Conservation (phyloP, 2,113 vertebrate species). For the Calonectris borealis region DNA sequence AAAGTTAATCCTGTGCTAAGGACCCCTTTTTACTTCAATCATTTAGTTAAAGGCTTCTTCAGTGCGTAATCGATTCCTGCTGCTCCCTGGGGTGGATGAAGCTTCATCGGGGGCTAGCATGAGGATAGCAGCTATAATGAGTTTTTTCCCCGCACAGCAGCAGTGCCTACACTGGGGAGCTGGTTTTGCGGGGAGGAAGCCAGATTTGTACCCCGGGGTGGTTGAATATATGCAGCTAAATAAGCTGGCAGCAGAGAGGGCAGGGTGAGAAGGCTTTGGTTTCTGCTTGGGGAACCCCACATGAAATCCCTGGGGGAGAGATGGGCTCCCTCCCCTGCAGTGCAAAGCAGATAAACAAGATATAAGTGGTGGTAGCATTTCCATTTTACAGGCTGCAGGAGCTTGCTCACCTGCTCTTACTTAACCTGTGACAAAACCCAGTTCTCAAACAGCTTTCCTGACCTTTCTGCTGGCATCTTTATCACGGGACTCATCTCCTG, state of each 20-base stretch:
- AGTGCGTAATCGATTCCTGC: background rate
- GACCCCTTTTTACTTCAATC: background rate
- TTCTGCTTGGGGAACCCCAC: background rate
- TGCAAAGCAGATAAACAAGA: background rate
- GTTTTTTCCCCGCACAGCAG: background rate
- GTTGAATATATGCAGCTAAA: background rate
- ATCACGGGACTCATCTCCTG: background rate
- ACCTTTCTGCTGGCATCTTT: background rate
- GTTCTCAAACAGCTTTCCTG: background rate
- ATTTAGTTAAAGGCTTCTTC: slow-evolving; percentile 11
- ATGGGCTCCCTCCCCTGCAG: background rate
- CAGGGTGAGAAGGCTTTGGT: background rate
- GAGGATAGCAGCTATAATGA: background rate
- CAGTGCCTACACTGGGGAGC: background rate
- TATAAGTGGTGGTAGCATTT: background rate
- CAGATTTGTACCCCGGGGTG: background rate
- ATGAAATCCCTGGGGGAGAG: background rate
- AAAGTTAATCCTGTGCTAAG: slow-evolving; percentile 17
- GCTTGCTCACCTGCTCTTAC: background rate
- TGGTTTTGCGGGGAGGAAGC: background rate
- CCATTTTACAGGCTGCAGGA: background rate
- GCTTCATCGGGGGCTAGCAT: background rate
- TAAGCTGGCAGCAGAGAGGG: background rate
- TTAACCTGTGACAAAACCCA: background rate
- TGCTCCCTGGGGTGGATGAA: background rate